These are phyloP conservation scores for Dryobates pubescens DNA, from an alignment of 2,797 vertebrate genomes.

Conservation along the genomic window DNA sequence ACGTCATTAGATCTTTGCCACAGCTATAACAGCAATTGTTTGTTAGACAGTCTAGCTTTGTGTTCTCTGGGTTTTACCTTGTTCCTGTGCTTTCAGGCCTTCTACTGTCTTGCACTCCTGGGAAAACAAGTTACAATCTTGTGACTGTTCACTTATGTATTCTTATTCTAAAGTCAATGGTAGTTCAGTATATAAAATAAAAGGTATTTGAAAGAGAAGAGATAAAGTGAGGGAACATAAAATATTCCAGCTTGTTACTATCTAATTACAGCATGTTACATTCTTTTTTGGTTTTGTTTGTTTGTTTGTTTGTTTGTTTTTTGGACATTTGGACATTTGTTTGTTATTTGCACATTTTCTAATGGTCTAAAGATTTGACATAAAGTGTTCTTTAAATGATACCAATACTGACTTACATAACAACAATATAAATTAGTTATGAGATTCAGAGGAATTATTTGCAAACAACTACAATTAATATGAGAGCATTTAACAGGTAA, in stretches of 20 bases:
- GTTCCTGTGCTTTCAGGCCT: background rate
- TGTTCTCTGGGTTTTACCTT: background rate
- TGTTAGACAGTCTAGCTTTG: rapidly evolving
- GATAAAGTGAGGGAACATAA: background rate
- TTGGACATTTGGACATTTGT: background rate
- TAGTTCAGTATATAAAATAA: background rate
- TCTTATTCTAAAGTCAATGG: background rate
- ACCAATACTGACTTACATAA: background rate
- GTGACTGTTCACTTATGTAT: background rate
- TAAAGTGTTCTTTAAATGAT: background rate
- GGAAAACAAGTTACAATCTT: background rate
- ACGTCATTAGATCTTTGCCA: background rate
- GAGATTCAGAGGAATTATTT: background rate
- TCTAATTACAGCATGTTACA: background rate
- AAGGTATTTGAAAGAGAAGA: background rate
- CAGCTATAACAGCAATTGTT: background rate
- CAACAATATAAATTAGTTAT: background rate
- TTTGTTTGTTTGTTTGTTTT: no score
- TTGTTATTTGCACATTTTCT: background rate
- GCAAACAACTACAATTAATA: background rate
- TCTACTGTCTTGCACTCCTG: background rate
- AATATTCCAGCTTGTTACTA: background rate
- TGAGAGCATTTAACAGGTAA: background rate
- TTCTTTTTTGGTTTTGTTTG: background rate
- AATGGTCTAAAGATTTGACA: background rate